phyloP scores from a whole-genome alignment of 2,888 invertebrate genomes.

The Pinctada fucata region DNA sequence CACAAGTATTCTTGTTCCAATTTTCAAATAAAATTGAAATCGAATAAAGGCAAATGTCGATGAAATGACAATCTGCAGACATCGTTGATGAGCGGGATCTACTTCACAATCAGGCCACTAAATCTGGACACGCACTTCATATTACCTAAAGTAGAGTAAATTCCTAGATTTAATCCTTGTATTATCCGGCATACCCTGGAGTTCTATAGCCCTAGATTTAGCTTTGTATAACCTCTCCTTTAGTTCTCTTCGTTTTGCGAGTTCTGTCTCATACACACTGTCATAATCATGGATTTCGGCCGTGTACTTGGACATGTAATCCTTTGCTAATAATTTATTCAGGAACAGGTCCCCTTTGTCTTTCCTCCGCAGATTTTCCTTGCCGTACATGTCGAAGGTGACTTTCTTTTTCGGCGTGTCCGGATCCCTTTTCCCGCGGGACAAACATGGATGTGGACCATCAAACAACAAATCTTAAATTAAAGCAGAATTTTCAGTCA shows the following conservation, averaged over 20 bases:
- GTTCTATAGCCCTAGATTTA: constrained; percentile 55
- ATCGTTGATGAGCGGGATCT: too few relatives aligned
- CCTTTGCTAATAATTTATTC: constrained; percentile 17
- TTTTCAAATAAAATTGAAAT: too few relatives aligned
- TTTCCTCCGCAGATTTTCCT: constrained; percentile 65
- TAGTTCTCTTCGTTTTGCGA: constrained; percentile 60
- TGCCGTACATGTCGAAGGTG: constrained; percentile 68
- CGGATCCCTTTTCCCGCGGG: constrained; percentile 58
- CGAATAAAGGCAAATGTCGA: too few relatives aligned
- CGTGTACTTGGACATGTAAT: constrained; percentile 46
- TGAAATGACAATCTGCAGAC: too few relatives aligned
- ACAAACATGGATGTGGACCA: constrained; percentile 61
- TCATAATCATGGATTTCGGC: constrained; percentile 49
- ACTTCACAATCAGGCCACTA: too few relatives aligned
- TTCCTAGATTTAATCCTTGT: constrained; percentile 54
- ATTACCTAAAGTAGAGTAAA: constrained; percentile 58
- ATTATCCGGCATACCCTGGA: constrained; percentile 49
- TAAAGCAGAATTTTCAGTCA: neutral
- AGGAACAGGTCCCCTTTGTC: constrained; percentile 47
- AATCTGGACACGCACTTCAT: too few relatives aligned
- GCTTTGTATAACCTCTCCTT: constrained; percentile 65
- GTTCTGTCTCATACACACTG: constrained; percentile 55
- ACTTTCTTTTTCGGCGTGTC: constrained; percentile 71
- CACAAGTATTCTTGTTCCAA: too few relatives aligned
- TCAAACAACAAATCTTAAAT: constrained; percentile 54